A percentile compares a stretch with the other conserved stretches of the same genome.
phyloP scores from a whole-genome alignment of 2,797 vertebrate genomes.

The Sebastes jordani region DNA sequence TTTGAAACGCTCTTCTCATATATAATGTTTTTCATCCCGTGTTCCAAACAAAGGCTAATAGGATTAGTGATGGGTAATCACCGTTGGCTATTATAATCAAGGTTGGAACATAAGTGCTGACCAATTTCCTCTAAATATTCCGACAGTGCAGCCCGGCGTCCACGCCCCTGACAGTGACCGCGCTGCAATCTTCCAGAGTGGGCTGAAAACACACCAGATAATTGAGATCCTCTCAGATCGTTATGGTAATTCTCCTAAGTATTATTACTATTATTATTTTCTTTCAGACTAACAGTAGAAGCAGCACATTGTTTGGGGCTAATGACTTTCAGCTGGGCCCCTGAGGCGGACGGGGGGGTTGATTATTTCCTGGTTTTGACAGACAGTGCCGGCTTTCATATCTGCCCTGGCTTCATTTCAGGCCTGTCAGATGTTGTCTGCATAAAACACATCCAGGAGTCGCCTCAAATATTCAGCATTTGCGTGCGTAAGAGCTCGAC shows the following conservation, averaged over 20 bases:
- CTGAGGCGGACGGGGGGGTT: conserved; percentile 84
- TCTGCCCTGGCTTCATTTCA: conserved; percentile 87
- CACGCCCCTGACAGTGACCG: conserved; percentile 19
- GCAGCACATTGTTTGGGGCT: conserved; percentile 90
- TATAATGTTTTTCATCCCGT: conserved; percentile 64
- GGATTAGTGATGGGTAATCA: conserved; percentile 82
- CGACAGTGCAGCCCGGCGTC: neutral
- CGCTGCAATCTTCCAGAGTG: conserved; percentile 19
- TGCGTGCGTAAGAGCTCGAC: conserved; percentile 54
- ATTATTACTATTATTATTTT: conserved; percentile 77
- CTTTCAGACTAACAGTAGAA: conserved; percentile 87
- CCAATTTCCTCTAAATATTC: conserved; percentile 31
- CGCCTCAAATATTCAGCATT: conserved; percentile 76
- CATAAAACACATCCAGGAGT: conserved; percentile 84
- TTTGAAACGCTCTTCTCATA: conserved; percentile 9
- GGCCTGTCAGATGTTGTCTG: conserved; percentile 86
- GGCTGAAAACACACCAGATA: conserved; percentile 74
- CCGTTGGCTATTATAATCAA: conserved; percentile 70
- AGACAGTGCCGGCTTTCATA: conserved; percentile 91
- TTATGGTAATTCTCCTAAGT: conserved; percentile 87
- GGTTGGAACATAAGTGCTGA: conserved; percentile 36
- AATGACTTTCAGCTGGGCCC: conserved; percentile 95
- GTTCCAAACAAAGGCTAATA: conserved; percentile 78
- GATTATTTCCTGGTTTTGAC: conserved; percentile 93
- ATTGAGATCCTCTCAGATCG: conserved; percentile 88